Percentiles rank a stretch among this genome's conserved stretches.
These are phyloP conservation scores for Lacerta agilis DNA, from an alignment of 2,797 vertebrate species.

Conservation along the genomic window DNA sequence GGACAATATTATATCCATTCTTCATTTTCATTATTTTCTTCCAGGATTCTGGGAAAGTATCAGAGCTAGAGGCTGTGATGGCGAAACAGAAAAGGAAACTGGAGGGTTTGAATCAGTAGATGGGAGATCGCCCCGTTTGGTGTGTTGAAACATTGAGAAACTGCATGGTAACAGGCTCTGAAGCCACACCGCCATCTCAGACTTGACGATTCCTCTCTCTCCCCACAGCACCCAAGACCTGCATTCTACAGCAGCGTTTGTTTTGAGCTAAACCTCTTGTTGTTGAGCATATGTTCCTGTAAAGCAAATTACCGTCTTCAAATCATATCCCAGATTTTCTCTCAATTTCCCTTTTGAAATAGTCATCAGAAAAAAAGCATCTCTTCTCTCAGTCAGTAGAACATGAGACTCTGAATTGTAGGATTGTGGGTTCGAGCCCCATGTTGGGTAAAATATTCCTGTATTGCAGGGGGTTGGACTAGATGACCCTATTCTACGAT, in stretches of 20 bases:
- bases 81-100: constrained; percentile 90
- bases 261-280: background rate
- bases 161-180: background rate
- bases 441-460: too few species aligned
- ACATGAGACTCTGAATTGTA: too few species aligned
- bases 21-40: background rate
- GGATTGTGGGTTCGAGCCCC: too few species aligned
- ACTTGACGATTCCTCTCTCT: background rate
- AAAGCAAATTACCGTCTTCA: background rate
- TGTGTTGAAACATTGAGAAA: background rate
- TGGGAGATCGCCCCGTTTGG: too few species aligned
- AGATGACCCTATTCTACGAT: too few species aligned
- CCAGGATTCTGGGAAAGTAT: constrained; percentile 83
- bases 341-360: background rate
- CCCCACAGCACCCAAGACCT: background rate
- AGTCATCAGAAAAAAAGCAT: too few species aligned
- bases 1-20: background rate
- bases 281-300: background rate
- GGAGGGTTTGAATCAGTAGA: constrained; percentile 65
- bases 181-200: background rate
- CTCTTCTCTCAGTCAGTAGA: background rate
- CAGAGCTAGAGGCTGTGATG: constrained; percentile 89
- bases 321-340: background rate
- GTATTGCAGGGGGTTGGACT: too few species aligned
- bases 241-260: background rate